A percentile compares a stretch with the other conserved stretches of the same genome.
These are phyloP conservation scores for Bubo bubo DNA, from an alignment of 2,113 vertebrate species.

Conservation along the genomic window DNA sequence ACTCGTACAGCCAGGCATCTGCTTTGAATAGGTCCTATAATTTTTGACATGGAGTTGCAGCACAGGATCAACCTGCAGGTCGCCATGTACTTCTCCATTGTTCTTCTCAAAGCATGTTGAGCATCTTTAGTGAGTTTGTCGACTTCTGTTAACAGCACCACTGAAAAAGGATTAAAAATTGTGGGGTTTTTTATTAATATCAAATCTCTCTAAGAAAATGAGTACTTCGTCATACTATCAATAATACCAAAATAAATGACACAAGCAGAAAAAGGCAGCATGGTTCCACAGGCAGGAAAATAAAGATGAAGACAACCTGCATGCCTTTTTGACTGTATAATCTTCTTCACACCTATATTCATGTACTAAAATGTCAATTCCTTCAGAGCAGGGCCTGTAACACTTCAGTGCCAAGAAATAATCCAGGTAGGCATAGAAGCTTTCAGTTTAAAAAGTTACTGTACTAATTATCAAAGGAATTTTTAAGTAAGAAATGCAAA, in stretches of 20 bases:
- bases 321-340: not conserved
- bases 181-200: not conserved
- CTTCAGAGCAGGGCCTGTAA: not conserved
- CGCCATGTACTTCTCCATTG: constrained; percentile 98
- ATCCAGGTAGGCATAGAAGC: not conserved
- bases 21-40: constrained; percentile 93
- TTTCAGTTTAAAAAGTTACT: not conserved
- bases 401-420: not conserved
- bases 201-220: not conserved
- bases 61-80: constrained; percentile 94
- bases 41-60: constrained; percentile 96
- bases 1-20: constrained; percentile 92
- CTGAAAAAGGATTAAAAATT: constrained; percentile 71
- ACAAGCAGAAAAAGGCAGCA: not conserved
- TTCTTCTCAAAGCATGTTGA: constrained; percentile 94
- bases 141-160: constrained; percentile 94
- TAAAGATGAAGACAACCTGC: not conserved
- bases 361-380: not conserved
- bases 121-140: constrained; percentile 96
- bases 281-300: not conserved
- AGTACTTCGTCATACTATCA: not conserved
- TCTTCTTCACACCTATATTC: not conserved
- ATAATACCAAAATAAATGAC: not conserved
- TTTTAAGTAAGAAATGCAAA: not conserved
- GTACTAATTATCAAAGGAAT: not conserved